Evolutionary conservation across 2,888 invertebrate species (phyloP), one percentile per base, ranked within the genome.

Genomic region (Augiades crinisus): DNA sequence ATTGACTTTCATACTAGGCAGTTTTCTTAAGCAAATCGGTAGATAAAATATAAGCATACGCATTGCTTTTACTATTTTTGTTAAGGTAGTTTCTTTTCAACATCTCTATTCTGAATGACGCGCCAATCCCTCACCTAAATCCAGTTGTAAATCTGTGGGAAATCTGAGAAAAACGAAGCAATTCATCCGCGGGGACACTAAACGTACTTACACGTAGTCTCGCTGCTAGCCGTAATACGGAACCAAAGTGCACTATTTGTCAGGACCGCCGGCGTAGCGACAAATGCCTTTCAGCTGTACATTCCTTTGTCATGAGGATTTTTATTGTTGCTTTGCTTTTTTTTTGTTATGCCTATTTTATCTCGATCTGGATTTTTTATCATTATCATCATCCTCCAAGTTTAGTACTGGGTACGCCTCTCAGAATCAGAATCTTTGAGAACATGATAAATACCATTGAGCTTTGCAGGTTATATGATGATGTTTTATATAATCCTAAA

Each of bases 211-310:
- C 44, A 2, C 21, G 14, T 45, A 44, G 44, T 45, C 14, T 21
- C 22, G 44, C 14, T 22, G 13, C 33, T 22, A 16, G 45, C 24
- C 34, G 24, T 24, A 14, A 45, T 33, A 24, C 24, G 45, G 45
- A 13, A 8, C 44, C 8, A 33, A 45, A 47, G 37, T 37, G 46
- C 46, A 47, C 46, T 47, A 47, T 47, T 46, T 46, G 36, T 46
- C 46, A 46, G 22, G 22, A 33, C 36, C 36, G 16, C 16, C 6
- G 3, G 46, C 10, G 36, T 46, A 27, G 13, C 46, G 46, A 37
- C 46, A 19, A 37, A 46, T 46, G 46, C 10, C 8, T 21, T 12
- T 13, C 22, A 22, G 38, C 38, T 22, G 22, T 38, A 38, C 27
- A 4, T 4, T 27, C 10, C 27, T 27, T 27, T 27, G 27, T 27